Conservation (phyloP, 2,888 invertebrate genomes). For the Ormyrus nitidulus region DNA sequence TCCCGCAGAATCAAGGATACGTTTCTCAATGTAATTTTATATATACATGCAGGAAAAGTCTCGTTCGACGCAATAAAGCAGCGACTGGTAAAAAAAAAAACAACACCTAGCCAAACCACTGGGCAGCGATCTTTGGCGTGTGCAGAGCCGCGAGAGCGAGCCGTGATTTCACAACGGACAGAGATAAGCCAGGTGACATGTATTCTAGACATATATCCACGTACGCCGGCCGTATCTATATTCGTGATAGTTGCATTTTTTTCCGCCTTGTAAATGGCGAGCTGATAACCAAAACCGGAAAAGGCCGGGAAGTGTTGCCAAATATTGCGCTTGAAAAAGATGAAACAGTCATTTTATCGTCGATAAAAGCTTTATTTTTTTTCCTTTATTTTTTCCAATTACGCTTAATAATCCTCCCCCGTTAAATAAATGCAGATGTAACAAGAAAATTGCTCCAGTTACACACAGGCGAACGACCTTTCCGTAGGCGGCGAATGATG, state of each 20-base stretch:
- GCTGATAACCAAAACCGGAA: constrained; percentile 30
- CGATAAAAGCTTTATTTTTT: too few relatives aligned
- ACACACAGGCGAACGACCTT: too few relatives aligned
- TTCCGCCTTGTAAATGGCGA: constrained; percentile 8
- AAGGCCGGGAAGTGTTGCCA: not conserved
- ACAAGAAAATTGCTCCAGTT: too few relatives aligned
- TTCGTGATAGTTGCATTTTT: not conserved
- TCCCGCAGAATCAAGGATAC: too few relatives aligned
- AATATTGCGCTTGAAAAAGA: too few relatives aligned
- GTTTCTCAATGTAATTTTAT: too few relatives aligned
- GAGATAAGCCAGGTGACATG: constrained; percentile 40
- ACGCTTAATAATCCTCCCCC: too few relatives aligned
- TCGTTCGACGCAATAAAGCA: not conserved
- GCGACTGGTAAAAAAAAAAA: not conserved
- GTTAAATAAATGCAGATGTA: too few relatives aligned
- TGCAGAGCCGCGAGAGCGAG: not conserved
- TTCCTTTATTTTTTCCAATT: too few relatives aligned
- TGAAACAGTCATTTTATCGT: too few relatives aligned
- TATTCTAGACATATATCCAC: not conserved
- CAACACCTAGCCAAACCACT: not conserved
- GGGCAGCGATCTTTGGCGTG: not conserved
- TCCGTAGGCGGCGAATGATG: too few relatives aligned
- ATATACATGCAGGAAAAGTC: too few relatives aligned
- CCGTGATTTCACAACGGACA: constrained; percentile 30
- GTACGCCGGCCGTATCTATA: not conserved